Evolutionary conservation across 2,797 vertebrate species (phyloP).

Genomic region (Fistularia commersonii): DNA sequence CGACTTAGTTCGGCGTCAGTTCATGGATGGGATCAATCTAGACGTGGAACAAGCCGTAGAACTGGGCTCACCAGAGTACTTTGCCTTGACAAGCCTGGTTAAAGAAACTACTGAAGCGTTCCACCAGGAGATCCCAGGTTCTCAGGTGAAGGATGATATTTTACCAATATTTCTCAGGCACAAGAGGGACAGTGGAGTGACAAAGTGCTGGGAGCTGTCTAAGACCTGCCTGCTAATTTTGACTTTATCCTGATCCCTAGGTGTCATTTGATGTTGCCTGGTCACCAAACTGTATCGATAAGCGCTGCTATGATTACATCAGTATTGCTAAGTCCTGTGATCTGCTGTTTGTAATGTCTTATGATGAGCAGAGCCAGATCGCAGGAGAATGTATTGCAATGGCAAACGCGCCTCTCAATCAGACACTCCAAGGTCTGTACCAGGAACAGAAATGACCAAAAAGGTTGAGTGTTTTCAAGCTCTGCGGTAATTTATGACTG

Average conservation of each 20-base stretch:
- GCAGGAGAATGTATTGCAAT: slow-evolving; percentile 85
- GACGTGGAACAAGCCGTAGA: slow-evolving; percentile 90
- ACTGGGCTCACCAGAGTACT: slow-evolving; percentile 77
- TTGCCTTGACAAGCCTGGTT: slow-evolving; percentile 86
- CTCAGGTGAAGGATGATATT: slow-evolving; percentile 80
- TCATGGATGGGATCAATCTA: slow-evolving; percentile 96
- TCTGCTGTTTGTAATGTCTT: slow-evolving; percentile 97
- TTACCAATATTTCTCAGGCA: background rate
- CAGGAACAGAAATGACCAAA: background rate
- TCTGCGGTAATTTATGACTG: background rate
- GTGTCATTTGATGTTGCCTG: slow-evolving; percentile 95
- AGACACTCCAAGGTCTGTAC: slow-evolving; percentile 84
- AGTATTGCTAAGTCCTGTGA: slow-evolving; percentile 88
- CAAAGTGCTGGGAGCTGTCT: background rate
- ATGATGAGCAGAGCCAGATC: slow-evolving; percentile 92
- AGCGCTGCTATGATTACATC: slow-evolving; percentile 89
- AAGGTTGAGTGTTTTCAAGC: background rate
- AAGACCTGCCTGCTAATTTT: background rate
- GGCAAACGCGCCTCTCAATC: slow-evolving; percentile 86
- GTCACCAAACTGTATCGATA: slow-evolving; percentile 87
- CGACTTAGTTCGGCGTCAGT: slow-evolving; percentile 83
- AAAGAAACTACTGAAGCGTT: slow-evolving; percentile 87
- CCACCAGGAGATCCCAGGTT: slow-evolving; percentile 88
- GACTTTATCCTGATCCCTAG: slow-evolving; percentile 58
- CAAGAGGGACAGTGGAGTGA: no score